Percentiles rank a stretch among this genome's conserved stretches.
phyloP scores from a whole-genome alignment of 2,888 invertebrate genomes.

The Halocaridina rubra region DNA sequence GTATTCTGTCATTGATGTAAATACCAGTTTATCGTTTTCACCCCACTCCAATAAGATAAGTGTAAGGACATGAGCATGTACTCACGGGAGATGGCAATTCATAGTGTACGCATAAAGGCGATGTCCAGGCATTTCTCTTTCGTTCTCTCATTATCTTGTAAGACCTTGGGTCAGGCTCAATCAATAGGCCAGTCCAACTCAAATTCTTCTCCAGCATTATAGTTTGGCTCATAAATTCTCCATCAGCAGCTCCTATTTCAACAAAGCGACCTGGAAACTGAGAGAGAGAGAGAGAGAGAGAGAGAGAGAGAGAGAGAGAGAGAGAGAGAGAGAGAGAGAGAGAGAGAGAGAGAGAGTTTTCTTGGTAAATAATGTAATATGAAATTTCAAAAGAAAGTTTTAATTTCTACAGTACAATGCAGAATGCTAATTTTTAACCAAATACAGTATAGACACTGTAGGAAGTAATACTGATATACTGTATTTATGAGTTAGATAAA shows the following conservation, averaged over 20 bases:
- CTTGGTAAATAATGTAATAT: too few species aligned
- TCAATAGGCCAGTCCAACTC: slow-evolving; percentile 55
- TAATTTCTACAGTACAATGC: too few species aligned
- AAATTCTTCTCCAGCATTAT: slow-evolving; percentile 56
- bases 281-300: not conserved
- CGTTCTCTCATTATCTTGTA: slow-evolving; percentile 28
- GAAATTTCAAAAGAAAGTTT: too few species aligned
- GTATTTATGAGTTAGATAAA: too few species aligned
- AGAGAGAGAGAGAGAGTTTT: slow-evolving; percentile 17
- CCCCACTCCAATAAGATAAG: too few species aligned
- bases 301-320: not conserved
- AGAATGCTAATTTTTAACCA: too few species aligned
- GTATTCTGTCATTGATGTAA: too few species aligned
- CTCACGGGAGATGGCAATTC: not conserved
- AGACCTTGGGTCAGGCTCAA: slow-evolving; percentile 59
- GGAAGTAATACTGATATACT: too few species aligned
- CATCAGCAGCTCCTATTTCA: slow-evolving; percentile 56
- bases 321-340: slow-evolving; percentile 24
- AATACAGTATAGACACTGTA: too few species aligned
- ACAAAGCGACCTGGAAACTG: slow-evolving; percentile 56
- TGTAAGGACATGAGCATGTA: too few species aligned
- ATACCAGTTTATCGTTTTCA: too few species aligned
- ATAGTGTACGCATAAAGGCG: slow-evolving; percentile 17
- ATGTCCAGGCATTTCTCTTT: slow-evolving; percentile 34
- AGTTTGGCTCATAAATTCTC: slow-evolving; percentile 61